Evolutionary conservation across 2,113 vertebrate genomes (phyloP), one percentile per base, ranked within the genome.

Genomic region (Osmerus mordax): DNA sequence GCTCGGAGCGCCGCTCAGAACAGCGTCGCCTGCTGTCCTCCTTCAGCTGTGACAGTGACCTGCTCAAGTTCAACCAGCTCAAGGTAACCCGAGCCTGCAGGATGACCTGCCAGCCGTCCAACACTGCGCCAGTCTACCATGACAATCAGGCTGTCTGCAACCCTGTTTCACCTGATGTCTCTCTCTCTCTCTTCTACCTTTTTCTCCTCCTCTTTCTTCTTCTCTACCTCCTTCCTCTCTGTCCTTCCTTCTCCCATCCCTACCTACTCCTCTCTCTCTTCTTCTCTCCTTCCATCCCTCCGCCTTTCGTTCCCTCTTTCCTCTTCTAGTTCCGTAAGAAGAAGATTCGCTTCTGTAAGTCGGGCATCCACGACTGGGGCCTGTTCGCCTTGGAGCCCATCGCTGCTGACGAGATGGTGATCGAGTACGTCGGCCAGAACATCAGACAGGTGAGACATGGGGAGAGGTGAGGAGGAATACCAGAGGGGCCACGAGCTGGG

Each of bases 31-130:
- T 99, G 71, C 84, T 98, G 78, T 98, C 96, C 18, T 98, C 96
- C 12, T 98, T 99, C 76, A 98, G 96, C 59, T 97, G 95, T 0
- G 97, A 99, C 92, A 99, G 97, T 0, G 97, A 99, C 88, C 90
- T 99, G 83, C 94, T 99, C 76, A 99, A 99, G 86, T 98, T 99
- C 90, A 99, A 99, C 92, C 97, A 99, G 87, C 95, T 99, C 76
- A 99, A 99, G 95, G 97, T 98, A 81, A 75, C 86, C 61, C 19
- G 12, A 7, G 3, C 0, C 3, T 2, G 11, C 19, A 16, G n/a
- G 28, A 9, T n/a, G 23, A 65, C 18, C 32, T 28, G 19, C 14
- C 15, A 59, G 16, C 11, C 2, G 51, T n/a, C 61, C 28, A 28
- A 7, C n/a, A 4, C 18, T 18, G 41, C 7, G n/a, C 29, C 51